Conservation (phyloP, 2,797 vertebrate genomes). For the Sciurus carolinensis region DNA sequence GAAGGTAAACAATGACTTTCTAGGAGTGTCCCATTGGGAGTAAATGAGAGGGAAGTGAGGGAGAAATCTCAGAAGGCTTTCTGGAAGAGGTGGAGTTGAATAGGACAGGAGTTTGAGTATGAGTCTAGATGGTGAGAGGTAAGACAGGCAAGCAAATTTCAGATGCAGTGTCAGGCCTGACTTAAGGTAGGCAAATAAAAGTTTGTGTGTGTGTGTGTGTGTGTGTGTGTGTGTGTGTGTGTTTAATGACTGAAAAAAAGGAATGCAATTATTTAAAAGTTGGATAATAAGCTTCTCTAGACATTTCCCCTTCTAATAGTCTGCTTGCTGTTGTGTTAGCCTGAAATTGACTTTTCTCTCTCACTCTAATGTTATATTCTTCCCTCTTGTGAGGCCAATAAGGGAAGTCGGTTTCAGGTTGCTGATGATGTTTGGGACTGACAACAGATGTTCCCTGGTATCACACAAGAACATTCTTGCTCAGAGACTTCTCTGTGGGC, state of each 20-base stretch:
- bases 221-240: no score
- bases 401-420: background rate
- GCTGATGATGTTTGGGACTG: background rate
- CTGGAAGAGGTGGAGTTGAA: slow-evolving; percentile 1
- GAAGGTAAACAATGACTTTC: background rate
- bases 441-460: background rate
- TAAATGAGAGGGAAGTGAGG: background rate
- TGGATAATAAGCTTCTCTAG: background rate
- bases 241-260: background rate
- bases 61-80: slow-evolving; percentile 62
- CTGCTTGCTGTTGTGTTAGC: background rate
- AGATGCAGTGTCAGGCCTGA: slow-evolving; percentile 5
- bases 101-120: background rate
- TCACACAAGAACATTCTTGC: background rate
- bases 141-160: background rate
- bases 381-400: background rate
- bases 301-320: background rate
- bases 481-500: background rate
- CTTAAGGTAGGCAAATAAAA: background rate
- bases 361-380: background rate
- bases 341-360: slow-evolving; percentile 35
- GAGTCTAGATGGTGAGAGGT: background rate
- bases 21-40: background rate
- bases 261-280: slow-evolving; percentile 43
- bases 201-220: background rate